A percentile compares a stretch with the other conserved stretches of the same genome.
Evolutionary conservation across 92 coral and sea anemone species (phyloP).

Genomic region (Blastomussa wellsi): DNA sequence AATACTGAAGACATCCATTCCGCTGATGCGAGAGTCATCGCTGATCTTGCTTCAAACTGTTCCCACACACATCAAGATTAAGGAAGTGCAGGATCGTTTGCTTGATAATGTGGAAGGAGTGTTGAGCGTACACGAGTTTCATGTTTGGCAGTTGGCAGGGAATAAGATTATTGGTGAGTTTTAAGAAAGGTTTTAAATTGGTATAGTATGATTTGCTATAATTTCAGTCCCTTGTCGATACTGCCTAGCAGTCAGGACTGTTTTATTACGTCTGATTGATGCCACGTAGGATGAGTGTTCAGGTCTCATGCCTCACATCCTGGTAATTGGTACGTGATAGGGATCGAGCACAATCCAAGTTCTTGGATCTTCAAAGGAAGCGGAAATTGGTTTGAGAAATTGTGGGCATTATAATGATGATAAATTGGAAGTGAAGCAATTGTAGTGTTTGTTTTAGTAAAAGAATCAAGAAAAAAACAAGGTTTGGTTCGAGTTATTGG

Average conservation of each 20-base stretch:
- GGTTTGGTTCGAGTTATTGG: too few species aligned
- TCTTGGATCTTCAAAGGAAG: too few species aligned
- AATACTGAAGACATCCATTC: constrained; percentile 90
- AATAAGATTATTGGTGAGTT: constrained; percentile 93
- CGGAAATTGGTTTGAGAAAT: too few species aligned
- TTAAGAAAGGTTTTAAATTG: not conserved
- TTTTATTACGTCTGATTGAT: not conserved
- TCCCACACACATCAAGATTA: constrained; percentile 94
- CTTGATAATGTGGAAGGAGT: constrained; percentile 90
- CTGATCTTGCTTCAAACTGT: constrained; percentile 94
- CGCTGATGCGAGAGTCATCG: constrained; percentile 91
- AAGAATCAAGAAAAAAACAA: too few species aligned
- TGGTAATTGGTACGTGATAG: too few species aligned
- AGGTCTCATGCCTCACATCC: too few species aligned
- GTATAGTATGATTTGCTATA: not conserved
- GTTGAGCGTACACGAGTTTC: constrained; percentile 94
- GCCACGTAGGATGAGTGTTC: too few species aligned
- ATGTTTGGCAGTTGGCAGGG: constrained; percentile 99
- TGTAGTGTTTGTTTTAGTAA: too few species aligned
- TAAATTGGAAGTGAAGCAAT: too few species aligned
- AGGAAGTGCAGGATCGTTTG: constrained; percentile 90
- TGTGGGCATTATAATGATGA: too few species aligned
- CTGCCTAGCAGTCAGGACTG: not conserved
- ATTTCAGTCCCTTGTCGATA: not conserved
- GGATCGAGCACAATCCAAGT: too few species aligned